Percentiles rank a stretch among this genome's conserved stretches.
phyloP scores from a whole-genome alignment of 2,797 vertebrate species.

The Poecilia wingei region DNA sequence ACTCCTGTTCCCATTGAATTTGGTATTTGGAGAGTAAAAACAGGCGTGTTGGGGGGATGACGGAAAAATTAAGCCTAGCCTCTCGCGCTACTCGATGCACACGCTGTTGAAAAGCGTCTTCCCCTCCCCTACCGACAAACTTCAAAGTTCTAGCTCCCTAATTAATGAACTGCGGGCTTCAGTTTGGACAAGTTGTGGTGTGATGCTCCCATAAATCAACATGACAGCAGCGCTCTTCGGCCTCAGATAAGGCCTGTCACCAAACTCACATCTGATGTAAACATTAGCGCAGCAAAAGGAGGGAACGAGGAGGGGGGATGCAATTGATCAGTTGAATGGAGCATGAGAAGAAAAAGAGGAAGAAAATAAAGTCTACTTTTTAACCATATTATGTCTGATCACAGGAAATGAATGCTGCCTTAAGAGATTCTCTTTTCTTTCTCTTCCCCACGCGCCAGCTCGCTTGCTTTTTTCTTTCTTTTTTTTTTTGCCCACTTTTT shows the following conservation, averaged over 20 bases:
- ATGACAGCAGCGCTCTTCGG: conserved; percentile 95
- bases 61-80: conserved; percentile 87
- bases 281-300: conserved; percentile 87
- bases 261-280: conserved; percentile 96
- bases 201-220: conserved; percentile 99
- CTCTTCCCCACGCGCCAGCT: conserved; percentile 48
- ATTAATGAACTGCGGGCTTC: conserved; percentile 99
- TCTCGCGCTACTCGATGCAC: conserved; percentile 54
- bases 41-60: conserved; percentile 2
- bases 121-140: conserved; percentile 68
- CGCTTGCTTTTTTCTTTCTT: conserved; percentile 34
- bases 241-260: conserved; percentile 98
- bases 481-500: conserved; percentile 84
- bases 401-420: conserved; percentile 99
- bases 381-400: conserved; percentile 99
- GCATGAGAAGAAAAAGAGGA: conserved; percentile 87
- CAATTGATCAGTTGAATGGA: conserved; percentile 99
- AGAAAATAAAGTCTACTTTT: conserved; percentile 88
- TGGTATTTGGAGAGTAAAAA: conserved; percentile 78
- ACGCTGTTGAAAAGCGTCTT: conserved; percentile 65
- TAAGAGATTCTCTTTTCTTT: conserved; percentile 87
- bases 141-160: conserved; percentile 99
- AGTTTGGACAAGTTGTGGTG: conserved; percentile 99
- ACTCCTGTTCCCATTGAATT: conserved; percentile 85
- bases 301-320: conserved; percentile 85